Evolutionary conservation across 2,797 vertebrate species (phyloP).

Genomic region (Menidia menidia): DNA sequence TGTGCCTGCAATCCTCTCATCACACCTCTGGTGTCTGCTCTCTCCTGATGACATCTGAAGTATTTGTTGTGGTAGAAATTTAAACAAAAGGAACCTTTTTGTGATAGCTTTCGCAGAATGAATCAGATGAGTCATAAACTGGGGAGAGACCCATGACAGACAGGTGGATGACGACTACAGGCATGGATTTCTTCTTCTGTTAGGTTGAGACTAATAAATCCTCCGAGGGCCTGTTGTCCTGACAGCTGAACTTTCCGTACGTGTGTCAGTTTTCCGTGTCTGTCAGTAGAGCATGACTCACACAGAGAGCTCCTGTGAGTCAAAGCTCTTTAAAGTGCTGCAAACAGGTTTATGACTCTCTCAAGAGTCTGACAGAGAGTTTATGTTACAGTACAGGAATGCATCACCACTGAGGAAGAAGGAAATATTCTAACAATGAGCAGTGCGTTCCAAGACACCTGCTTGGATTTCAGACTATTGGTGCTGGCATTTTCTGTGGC

Average conservation of each 20-base stretch:
- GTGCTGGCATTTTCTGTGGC: not conserved
- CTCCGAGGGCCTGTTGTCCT: not conserved
- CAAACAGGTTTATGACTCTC: conserved; percentile 70
- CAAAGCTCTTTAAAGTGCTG: conserved; percentile 57
- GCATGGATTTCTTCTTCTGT: conserved; percentile 15
- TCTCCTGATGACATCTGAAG: not conserved
- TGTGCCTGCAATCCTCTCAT: not conserved
- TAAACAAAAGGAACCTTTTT: not conserved
- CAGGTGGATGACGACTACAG: conserved; percentile 7
- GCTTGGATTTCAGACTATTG: conserved; percentile 14
- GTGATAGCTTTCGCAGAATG: not conserved
- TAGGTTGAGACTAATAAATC: conserved; percentile 30
- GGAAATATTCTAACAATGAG: conserved; percentile 62
- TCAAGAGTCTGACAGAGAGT: conserved; percentile 49
- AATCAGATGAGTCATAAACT: conserved; percentile 17
- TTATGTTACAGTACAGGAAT: conserved; percentile 65
- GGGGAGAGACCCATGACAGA: conserved; percentile 27
- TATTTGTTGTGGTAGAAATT: not conserved
- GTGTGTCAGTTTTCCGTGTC: conserved; percentile 37
- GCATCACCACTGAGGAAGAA: conserved; percentile 38
- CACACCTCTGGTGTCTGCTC: not conserved
- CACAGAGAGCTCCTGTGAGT: conserved; percentile 64
- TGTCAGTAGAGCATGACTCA: conserved; percentile 67
- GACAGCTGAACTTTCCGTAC: conserved; percentile 26
- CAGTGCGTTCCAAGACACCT: conserved; percentile 54